Evolutionary conservation across 2,888 invertebrate genomes (phyloP), one percentile per base, ranked within the genome.

Genomic region (Xylota sylvarum): DNA sequence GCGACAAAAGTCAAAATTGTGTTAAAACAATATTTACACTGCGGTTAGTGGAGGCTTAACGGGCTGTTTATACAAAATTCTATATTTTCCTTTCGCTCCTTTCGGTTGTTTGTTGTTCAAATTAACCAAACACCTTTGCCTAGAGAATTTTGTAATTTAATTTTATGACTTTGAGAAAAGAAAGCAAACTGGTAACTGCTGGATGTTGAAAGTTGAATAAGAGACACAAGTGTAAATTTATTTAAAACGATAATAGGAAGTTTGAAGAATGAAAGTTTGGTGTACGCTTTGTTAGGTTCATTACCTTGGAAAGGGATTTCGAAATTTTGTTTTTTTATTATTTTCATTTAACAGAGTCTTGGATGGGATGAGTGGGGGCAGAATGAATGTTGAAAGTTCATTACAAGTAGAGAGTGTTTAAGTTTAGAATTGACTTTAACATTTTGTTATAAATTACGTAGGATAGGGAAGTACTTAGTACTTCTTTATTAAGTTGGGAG

Each of bases 1-100:
- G 4, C 30, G 7, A 55, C 55, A 19, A 30, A 52, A n/a, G 5
- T n/a, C 12, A 14, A 30, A 55, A 32, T 55, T 30, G 55, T 55
- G 55, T 55, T 55, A 30, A 14, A 55, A 32, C 27, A 55, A 55
- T 55, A 55, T 55, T 55, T 55, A 14, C 52, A 27, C 52, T 12
- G 52, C 52, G 52, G 52, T 52, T 55, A 32, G 30, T n/a, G 14
- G 32, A 27, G 7, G 55, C 7, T 32, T 27, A n/a, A 52, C 3
- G 52, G 52, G 12, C 52, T 52, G 27, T 27, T 52, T 52, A 52
- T n/a, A 52, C 27, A 6, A 4, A 52, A 9, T 46, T 17, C 17
- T 46, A 17, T 46, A 14, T 17, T 46, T 46, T 46, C 52, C 27
- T 27, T 27, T 27, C 52, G 0, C 27, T 9, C 9, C 52, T 6